Base-by-base conservation (phyloP, 2,888 invertebrate species). In the Diogma glabrata region DNA sequence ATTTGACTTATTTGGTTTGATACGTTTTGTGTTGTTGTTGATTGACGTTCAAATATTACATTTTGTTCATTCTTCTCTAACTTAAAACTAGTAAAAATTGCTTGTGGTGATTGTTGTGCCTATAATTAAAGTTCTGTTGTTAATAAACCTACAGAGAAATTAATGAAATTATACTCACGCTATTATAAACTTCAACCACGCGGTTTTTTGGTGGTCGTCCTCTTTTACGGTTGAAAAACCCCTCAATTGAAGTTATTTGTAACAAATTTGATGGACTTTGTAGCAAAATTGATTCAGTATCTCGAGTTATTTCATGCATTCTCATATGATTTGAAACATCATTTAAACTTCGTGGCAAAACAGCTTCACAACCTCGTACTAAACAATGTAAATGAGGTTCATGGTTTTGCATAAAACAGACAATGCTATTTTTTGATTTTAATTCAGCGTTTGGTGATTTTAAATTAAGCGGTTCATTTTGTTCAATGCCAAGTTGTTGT, bases 161-260 rank as follows among this genome's bases (percentile, higher is more conserved):
- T 43, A 53, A n/a, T n/a, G n/a, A n/a, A n/a, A n/a, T n/a, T n/a
- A 23, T 56, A 76, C 81, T 79, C 72, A 84, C 82, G 64, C 84
- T 85, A 83, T 87, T 87, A 82, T 89, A 90, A 55, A 90, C 88
- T 76, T 92, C 91, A 36, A 92, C 90, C 12, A 92, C 85, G 1
- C 92, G 79, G 67, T 95, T 95, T 72, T 96, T 96, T 12, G 95
- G 95, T n/a, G 96, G 96, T 54, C 96, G 76, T 43, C 96, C 95
- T 24, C 95, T 77, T 63, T 94, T 92, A 54, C 93, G 78, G 66
- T 90, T 85, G 64, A 92, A 92, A 81, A 93, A 88, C 50, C 90
- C 90, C 67, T 93, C 92, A 58, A 91, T 78, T 28, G 87, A 85
- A 55, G 83, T 86, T 22, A 67, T 67, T 56, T 67, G 68, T 23